Evolutionary conservation across 2,113 vertebrate species (phyloP), one percentile per base, ranked within the genome.

Genomic region (Atlantisia rogersi): DNA sequence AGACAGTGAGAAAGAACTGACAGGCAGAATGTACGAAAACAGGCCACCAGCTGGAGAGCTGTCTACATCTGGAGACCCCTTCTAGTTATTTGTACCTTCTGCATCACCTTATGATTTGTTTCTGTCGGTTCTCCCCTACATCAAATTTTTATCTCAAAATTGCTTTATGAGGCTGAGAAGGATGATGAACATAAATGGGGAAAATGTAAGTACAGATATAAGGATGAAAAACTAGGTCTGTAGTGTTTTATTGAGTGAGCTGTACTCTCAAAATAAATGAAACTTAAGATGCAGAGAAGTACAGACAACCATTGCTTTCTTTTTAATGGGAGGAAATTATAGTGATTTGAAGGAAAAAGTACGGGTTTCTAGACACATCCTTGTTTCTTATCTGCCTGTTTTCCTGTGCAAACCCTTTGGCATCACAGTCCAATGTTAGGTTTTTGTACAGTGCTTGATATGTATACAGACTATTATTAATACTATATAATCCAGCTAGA

Each of bases 401-500:
- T 56, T 74, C 62, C 44, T 69, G 12, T 64, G 48, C 5, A 68
- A 92, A 53, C 55, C 81, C 58, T 87, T 81, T 82, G 62, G 84
- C 52, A 73, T 64, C 52, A 68, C 35, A 92, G 31, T 35, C 12
- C 65, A 71, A 46, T 31, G 42, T 14, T 71, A 71, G 11, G 6
- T 32, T 95, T 91, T 64, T 79, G 29, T 50, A 63, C 52, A 48
- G 42, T 28, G 39, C 35, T 60, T 63, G 83, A 60, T 94, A 75
- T 28, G 37, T 94, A 63, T 42, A 58, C 69, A 94, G 69, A 39
- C 62, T 84, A n/a, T 44, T 73, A 93, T 95, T 91, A 97, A 95
- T 95, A 95, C 95, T 76, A 84, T 29, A 95, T 95, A 89, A 79
- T 79, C 39, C 78, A 83, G n/a, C 53, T 79, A 91, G 77, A 94